These are phyloP conservation scores for Lasioglossum marginatum DNA, from an alignment of 2,888 invertebrate genomes.

Conservation along the genomic window DNA sequence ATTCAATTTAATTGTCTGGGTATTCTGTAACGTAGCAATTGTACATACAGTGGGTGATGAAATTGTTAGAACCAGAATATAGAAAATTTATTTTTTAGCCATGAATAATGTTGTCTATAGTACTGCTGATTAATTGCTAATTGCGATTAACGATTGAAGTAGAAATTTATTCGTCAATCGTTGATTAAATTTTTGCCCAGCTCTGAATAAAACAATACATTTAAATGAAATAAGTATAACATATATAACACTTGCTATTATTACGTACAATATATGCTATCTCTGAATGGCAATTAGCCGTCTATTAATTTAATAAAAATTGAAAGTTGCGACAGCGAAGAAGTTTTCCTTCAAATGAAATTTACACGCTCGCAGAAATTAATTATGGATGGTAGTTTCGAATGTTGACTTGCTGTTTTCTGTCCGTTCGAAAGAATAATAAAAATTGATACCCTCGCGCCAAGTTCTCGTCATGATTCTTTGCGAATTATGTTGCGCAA, in stretches of 20 bases:
- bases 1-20: no score
- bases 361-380: background rate
- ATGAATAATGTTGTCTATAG: no score
- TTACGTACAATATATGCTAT: background rate
- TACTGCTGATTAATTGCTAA: no score
- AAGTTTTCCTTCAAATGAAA: background rate
- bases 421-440: background rate
- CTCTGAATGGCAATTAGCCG: background rate
- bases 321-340: background rate
- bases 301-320: background rate
- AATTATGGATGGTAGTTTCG: background rate
- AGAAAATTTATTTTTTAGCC: no score
- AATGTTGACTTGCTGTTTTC: background rate
- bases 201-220: background rate
- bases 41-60: no score
- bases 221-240: background rate
- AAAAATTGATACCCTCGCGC: background rate
- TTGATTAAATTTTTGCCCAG: no score
- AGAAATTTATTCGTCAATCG: no score
- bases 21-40: no score
- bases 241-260: background rate
- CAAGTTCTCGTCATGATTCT: background rate
- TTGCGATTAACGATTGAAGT: no score
- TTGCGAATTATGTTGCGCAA: constrained; percentile 8
- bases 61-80: no score